phyloP scores from a whole-genome alignment of 1,140 invertebrate genomes.

The Dolichoris vasculosae region DNA sequence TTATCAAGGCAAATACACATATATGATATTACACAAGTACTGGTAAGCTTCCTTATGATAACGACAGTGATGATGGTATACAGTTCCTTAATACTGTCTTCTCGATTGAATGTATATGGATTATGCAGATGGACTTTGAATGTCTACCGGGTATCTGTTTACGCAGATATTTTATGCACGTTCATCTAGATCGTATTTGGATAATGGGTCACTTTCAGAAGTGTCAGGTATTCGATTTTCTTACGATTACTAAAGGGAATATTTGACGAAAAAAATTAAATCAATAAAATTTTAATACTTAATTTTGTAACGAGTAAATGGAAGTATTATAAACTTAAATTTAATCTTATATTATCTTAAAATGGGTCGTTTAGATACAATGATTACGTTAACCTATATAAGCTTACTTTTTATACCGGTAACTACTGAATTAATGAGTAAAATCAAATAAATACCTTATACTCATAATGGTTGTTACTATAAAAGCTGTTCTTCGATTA shows the following conservation, averaged over 20 bases:
- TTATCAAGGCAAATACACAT: background rate
- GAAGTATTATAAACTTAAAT: background rate
- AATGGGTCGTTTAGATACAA: background rate
- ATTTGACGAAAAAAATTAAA: background rate
- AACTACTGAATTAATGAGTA: background rate
- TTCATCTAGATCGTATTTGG: background rate
- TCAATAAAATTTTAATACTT: background rate
- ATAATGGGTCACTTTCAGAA: conserved; percentile 12
- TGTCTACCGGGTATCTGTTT: background rate
- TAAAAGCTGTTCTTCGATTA: background rate
- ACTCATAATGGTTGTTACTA: background rate
- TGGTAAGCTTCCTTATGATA: conserved; percentile 6
- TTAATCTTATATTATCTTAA: background rate
- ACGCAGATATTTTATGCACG: background rate
- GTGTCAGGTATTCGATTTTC: background rate
- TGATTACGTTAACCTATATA: background rate
- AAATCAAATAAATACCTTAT: background rate
- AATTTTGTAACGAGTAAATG: background rate
- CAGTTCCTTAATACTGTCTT: conserved; percentile 5
- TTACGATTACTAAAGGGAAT: background rate
- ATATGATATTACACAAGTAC: conserved; percentile 15
- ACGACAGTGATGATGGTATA: conserved; percentile 11
- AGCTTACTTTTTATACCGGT: background rate
- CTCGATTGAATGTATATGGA: conserved; percentile 37
- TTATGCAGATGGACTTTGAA: conserved; percentile 32